Evolutionary conservation across 2,888 invertebrate species (phyloP), one percentile per base, ranked within the genome.

Genomic region (Acronicta alni): DNA sequence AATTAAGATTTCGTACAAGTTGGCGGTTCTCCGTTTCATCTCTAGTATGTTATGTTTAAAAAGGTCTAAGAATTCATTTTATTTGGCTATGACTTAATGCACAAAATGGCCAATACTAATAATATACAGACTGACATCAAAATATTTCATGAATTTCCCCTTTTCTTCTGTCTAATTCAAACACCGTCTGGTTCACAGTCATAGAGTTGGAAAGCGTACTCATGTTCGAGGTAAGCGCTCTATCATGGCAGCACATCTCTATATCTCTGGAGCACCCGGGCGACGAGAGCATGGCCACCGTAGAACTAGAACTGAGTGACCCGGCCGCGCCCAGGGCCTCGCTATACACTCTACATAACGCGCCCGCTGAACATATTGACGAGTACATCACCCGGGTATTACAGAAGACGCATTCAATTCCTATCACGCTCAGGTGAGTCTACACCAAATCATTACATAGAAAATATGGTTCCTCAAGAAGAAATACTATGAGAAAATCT

Each of bases 201-300:
- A 72, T 88, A 95, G 97, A 97, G 85, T 88, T 96, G 44, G 97
- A 97, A 76, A 95, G 94, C 77, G 96, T 97, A 73, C 95, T 97
- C n/a, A 98, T 98, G 95, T 97, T 99, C 86, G 99, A 99, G 92
- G 96, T 99, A 76, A 98, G 97, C 79, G 98, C 98, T 3, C 93
- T 98, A 35, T 98, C 98, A 0, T 97, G 98, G 95, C 97, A 97
- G 67, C 98, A 98, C 88, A 96, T 99, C 68, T 97, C 97, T 10
- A 96, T 99, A 17, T 97, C 98, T 9, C 95, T 99, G 83, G 98
- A 99, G 86, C 98, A 99, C 92, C 99, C 99, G 0, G 93, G 97
- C 17, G 98, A 98, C 83, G 98, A 98, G 88, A 97, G 97, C 64
- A 97, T 99, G 96, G 98, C 98, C 0, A 98, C 99, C 0, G 97